Percentiles rank a stretch among this genome's conserved stretches.
Evolutionary conservation across 2,888 invertebrate genomes (phyloP).

Genomic region (Muschampia staudingeri): DNA sequence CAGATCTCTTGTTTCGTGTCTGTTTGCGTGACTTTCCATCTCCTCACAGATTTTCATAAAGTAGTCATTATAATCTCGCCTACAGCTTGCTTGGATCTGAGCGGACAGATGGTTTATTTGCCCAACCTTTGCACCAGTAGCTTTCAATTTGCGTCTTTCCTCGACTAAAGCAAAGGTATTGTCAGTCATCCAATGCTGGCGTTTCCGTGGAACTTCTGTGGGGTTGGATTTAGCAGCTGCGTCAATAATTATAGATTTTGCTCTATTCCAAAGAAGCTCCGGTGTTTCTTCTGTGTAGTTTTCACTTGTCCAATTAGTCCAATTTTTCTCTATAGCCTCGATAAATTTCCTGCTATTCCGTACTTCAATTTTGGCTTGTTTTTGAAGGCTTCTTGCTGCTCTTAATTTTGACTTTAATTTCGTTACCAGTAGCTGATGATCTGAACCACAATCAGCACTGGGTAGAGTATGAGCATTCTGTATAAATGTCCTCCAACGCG

Average conservation of each 20-base stretch:
- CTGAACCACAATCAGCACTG: background rate
- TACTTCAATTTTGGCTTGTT: background rate
- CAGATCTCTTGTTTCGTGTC: background rate
- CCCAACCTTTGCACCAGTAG: conserved; percentile 6
- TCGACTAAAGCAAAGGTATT: conserved; percentile 30
- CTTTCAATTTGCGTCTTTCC: conserved; percentile 21
- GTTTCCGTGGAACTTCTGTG: background rate
- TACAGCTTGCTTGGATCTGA: conserved; percentile 25
- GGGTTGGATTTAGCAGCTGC: background rate
- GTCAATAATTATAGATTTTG: conserved; percentile 19
- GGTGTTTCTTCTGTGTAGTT: background rate
- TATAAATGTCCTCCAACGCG: background rate
- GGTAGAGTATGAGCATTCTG: background rate
- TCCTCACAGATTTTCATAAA: conserved; percentile 18
- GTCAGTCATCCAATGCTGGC: conserved; percentile 9
- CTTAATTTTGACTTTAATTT: background rate
- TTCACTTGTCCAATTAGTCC: conserved; percentile 14
- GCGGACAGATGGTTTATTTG: conserved; percentile 19
- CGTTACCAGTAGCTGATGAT: background rate
- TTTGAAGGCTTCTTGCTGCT: background rate
- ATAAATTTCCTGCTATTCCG: background rate
- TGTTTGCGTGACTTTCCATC: conserved; percentile 5
- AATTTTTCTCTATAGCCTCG: background rate
- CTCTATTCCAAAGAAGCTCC: conserved; percentile 15
- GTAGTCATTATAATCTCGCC: conserved; percentile 28